These are phyloP conservation scores for Eupithecia vulgata DNA, from an alignment of 2,888 invertebrate species.

Conservation along the genomic window DNA sequence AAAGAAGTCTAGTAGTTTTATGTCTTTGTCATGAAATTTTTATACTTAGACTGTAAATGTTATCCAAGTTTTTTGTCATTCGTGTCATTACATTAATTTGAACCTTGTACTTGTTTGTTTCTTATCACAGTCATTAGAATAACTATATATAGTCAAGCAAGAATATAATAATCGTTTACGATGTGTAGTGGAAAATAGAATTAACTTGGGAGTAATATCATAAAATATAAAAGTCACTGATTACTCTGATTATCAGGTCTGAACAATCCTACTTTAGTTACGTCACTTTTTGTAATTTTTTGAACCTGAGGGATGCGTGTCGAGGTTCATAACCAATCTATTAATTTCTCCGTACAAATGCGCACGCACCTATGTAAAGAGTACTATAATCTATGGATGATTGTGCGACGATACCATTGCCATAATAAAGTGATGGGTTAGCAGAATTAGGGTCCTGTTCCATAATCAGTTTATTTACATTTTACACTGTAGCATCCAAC, in stretches of 20 bases:
- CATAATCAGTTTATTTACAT: constrained; percentile 15
- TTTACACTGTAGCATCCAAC: constrained; percentile 67
- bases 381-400: no score
- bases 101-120: background rate
- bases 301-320: no score
- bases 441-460: background rate
- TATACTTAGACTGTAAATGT: background rate
- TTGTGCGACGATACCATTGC: background rate
- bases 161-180: background rate
- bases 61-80: no score
- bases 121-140: constrained; percentile 5
- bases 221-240: background rate
- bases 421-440: background rate
- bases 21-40: background rate
- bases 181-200: background rate
- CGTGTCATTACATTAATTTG: constrained; percentile 5
- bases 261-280: no score
- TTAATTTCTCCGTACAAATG: no score
- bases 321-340: no score
- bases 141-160: background rate
- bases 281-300: no score
- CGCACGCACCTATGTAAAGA: no score
- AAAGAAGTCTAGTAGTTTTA: background rate
- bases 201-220: background rate
- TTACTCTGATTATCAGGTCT: no score